phyloP scores from a whole-genome alignment of 2,797 vertebrate genomes.

The Novumbra hubbsi region DNA sequence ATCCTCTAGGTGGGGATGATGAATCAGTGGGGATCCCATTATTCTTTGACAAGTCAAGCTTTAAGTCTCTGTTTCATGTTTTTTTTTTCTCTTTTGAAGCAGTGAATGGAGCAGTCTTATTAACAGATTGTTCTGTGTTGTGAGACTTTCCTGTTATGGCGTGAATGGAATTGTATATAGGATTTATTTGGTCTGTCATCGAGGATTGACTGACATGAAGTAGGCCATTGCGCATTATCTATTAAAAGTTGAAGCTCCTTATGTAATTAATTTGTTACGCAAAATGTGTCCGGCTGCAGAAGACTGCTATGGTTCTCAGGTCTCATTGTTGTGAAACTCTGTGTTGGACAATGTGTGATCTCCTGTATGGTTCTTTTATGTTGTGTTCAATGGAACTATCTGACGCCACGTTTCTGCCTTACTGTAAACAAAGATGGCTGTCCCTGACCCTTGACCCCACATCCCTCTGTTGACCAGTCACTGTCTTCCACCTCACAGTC shows the following conservation, averaged over 20 bases:
- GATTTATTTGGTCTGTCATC: slow-evolving; percentile 36
- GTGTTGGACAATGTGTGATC: slow-evolving; percentile 44
- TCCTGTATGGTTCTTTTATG: no score
- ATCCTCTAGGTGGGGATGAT: slow-evolving; percentile 35
- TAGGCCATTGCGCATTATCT: slow-evolving; percentile 16
- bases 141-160: slow-evolving; percentile 31
- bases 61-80: slow-evolving; percentile 51
- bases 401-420: no score
- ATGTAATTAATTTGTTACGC: slow-evolving; percentile 50
- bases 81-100: slow-evolving; percentile 43
- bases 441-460: slow-evolving; percentile 27
- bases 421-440: no score
- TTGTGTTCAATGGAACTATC: no score
- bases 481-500: neutral
- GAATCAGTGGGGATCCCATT: slow-evolving; percentile 56
- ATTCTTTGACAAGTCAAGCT: slow-evolving; percentile 69
- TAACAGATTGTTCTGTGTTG: slow-evolving; percentile 26
- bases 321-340: slow-evolving; percentile 60
- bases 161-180: slow-evolving; percentile 24
- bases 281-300: slow-evolving; percentile 41
- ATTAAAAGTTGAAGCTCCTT: slow-evolving; percentile 24
- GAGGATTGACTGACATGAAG: slow-evolving; percentile 24
- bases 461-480: slow-evolving; percentile 1
- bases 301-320: slow-evolving; percentile 43
- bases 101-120: slow-evolving; percentile 31